phyloP scores from a whole-genome alignment of 2,888 invertebrate species.

The Lepeophtheirus nordmannii region DNA sequence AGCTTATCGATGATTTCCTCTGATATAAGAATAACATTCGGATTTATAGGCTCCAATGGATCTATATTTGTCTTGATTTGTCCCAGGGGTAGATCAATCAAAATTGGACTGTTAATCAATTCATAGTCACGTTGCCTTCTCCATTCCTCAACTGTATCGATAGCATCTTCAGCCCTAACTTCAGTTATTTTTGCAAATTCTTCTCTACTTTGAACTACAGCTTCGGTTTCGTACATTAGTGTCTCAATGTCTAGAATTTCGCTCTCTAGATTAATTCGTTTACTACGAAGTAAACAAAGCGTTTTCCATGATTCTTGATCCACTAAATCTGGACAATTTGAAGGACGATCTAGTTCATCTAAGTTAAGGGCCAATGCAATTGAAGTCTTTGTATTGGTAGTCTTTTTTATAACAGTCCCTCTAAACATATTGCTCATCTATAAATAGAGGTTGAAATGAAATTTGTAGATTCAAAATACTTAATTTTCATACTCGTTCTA shows the following conservation, averaged over 20 bases:
- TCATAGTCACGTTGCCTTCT: conserved; percentile 6
- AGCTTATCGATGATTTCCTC: conserved; percentile 1
- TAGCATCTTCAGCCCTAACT: not conserved
- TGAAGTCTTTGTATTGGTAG: not conserved
- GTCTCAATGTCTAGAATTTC: not conserved
- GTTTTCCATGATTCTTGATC: conserved; percentile 18
- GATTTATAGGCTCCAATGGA: not conserved
- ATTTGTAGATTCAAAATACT: not conserved
- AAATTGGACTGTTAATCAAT: conserved; percentile 8
- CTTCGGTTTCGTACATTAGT: conserved; percentile 5
- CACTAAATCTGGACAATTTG: conserved; percentile 16
- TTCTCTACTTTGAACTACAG: not conserved
- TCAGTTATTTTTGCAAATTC: not conserved
- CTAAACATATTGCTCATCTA: conserved; percentile 23
- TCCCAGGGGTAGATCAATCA: conserved; percentile 6
- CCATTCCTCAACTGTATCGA: conserved; percentile 3
- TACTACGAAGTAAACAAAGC: conserved; percentile 4
- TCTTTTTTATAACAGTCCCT: conserved; percentile 13
- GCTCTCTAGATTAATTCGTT: conserved; percentile 9
- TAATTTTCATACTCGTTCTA: conserved; percentile 13
- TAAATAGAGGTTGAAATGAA: not conserved
- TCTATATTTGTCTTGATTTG: conserved; percentile 8
- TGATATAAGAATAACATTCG: conserved; percentile 2
- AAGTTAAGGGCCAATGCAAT: not conserved
- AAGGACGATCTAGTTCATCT: conserved; percentile 14